phyloP scores from a whole-genome alignment of 1,140 invertebrate species.

The Drosophila kohkoa region DNA sequence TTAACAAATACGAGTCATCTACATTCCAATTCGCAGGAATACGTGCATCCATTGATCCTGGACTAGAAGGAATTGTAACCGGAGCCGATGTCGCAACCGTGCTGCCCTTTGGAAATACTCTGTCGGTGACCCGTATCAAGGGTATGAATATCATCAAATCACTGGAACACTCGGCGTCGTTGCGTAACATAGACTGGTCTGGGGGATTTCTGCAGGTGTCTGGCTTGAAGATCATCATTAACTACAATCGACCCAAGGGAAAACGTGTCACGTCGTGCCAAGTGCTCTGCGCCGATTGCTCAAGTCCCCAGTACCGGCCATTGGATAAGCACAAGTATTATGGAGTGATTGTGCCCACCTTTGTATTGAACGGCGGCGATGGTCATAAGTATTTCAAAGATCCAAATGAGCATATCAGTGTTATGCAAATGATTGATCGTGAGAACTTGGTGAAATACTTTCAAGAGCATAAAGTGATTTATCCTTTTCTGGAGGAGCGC shows the following conservation, averaged over 20 bases:
- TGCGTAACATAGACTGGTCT: constrained; percentile 84
- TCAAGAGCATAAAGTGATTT: constrained; percentile 39
- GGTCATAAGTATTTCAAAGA: constrained; percentile 55
- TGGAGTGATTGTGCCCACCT: constrained; percentile 85
- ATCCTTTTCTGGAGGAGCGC: constrained; percentile 83
- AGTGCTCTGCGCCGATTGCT: constrained; percentile 86
- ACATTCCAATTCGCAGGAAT: constrained; percentile 42
- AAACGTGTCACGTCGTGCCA: constrained; percentile 85
- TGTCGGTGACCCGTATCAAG: constrained; percentile 85
- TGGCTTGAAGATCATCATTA: constrained; percentile 86
- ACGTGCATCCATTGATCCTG: constrained; percentile 57
- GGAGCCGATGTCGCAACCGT: constrained; percentile 81
- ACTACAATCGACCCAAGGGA: constrained; percentile 85
- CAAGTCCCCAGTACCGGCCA: constrained; percentile 70
- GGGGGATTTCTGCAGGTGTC: constrained; percentile 88
- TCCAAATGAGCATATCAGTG: not conserved
- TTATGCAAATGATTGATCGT: constrained; percentile 41
- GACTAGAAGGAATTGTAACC: constrained; percentile 53
- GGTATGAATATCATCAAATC: constrained; percentile 83
- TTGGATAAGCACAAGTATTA: constrained; percentile 75
- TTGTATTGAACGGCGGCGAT: constrained; percentile 69
- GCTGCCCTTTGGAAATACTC: constrained; percentile 86
- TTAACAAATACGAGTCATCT: too few species aligned
- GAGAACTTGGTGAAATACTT: constrained; percentile 57
- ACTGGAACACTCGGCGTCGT: constrained; percentile 86